Percentiles rank a stretch among this genome's conserved stretches.
Conservation (phyloP, 1,140 invertebrate species). For the Calliphora vicina region DNA sequence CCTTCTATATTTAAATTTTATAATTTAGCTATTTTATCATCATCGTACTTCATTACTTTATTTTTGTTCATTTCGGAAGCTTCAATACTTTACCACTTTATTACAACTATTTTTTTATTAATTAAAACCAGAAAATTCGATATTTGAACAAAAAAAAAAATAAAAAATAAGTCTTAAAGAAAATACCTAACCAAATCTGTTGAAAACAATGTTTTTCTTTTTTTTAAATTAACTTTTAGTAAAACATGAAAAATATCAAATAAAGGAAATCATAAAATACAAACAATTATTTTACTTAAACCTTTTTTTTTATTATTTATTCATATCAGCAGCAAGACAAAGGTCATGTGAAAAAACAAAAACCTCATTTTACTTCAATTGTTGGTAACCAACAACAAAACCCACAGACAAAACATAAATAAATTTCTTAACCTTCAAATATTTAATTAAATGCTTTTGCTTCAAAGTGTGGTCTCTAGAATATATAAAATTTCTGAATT, state of each 20-base stretch:
- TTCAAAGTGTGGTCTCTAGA: not conserved
- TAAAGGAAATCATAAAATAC: not conserved
- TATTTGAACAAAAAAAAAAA: not conserved
- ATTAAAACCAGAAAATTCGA: not conserved
- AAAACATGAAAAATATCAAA: conserved; percentile 20
- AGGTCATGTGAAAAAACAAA: not conserved
- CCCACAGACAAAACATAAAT: not conserved
- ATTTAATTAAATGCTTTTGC: not conserved
- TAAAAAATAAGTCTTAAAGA: not conserved
- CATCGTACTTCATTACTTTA: not conserved
- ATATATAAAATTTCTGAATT: not conserved
- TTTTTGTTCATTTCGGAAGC: not conserved
- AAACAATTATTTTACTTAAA: not conserved
- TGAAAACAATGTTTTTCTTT: conserved; percentile 2
- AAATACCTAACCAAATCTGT: conserved; percentile 29
- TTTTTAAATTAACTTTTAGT: conserved; percentile 20
- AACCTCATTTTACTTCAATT: not conserved
- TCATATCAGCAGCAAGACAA: not conserved
- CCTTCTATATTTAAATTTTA: conserved; percentile 12
- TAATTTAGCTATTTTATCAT: conserved; percentile 4
- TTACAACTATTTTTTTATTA: not conserved
- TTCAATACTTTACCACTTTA: not conserved
- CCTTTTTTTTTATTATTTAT: not conserved
- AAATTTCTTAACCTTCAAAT: not conserved
- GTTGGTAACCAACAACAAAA: not conserved